A percentile compares a stretch with the other conserved stretches of the same genome.
These are phyloP conservation scores for Terrapene triunguis DNA, from an alignment of 2,113 vertebrate species.

Conservation along the genomic window DNA sequence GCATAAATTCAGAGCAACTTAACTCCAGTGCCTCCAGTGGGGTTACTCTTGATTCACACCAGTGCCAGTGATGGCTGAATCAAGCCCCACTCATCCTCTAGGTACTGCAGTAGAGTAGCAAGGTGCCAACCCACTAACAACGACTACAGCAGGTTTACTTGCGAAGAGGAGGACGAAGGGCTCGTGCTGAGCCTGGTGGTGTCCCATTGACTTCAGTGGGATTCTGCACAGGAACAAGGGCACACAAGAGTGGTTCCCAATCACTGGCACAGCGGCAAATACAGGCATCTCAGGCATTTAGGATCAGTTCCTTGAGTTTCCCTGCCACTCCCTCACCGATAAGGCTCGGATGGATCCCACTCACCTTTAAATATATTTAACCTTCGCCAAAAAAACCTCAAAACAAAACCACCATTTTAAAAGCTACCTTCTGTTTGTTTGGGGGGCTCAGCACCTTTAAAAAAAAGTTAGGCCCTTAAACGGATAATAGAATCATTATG, in stretches of 20 bases:
- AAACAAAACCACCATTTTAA: neutral
- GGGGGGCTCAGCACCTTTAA: neutral
- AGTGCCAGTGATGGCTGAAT: neutral
- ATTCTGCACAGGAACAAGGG: neutral
- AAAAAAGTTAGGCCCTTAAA: neutral
- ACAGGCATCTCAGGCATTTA: neutral
- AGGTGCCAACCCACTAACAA: neutral
- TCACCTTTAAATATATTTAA: neutral
- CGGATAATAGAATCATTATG: neutral
- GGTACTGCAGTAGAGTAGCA: neutral
- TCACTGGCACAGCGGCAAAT: neutral
- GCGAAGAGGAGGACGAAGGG: too few species aligned
- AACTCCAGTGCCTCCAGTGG: neutral
- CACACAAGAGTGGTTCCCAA: neutral
- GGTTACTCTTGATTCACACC: neutral
- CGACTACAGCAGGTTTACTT: neutral
- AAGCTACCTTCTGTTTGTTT: neutral
- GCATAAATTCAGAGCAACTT: neutral
- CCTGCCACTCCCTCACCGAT: too few species aligned
- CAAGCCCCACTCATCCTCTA: neutral
- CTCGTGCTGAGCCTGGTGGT: neutral
- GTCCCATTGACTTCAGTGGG: accelerated
- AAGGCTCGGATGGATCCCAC: neutral
- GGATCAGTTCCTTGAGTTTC: neutral
- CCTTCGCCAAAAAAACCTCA: neutral